Percentiles rank a stretch among this genome's conserved stretches.
These are phyloP conservation scores for Eclectus roratus DNA, from an alignment of 2,113 vertebrate species.

Conservation along the genomic window DNA sequence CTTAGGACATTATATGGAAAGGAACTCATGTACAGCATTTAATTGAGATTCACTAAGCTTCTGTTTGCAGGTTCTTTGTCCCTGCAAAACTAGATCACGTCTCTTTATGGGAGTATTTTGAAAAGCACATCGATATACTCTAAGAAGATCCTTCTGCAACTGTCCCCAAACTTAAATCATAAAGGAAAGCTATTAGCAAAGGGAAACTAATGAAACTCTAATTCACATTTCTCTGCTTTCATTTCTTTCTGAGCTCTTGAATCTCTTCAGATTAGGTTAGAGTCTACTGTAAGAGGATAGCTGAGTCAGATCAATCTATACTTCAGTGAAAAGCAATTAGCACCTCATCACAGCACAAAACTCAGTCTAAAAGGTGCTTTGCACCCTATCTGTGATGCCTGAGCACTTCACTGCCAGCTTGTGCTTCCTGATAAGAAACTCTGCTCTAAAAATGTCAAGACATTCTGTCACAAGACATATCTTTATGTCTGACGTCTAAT, in stretches of 20 bases:
- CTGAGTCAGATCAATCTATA: not conserved
- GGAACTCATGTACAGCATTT: not conserved
- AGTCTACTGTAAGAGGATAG: not conserved
- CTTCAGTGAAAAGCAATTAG: not conserved
- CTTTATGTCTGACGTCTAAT: not conserved
- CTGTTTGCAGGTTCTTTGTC: not conserved
- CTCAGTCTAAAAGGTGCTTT: not conserved
- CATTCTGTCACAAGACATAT: not conserved
- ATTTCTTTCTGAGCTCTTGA: not conserved
- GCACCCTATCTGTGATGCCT: not conserved
- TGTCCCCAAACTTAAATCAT: not conserved
- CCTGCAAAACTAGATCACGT: not conserved
- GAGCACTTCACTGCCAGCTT: not conserved
- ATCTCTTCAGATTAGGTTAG: not conserved
- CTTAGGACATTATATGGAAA: not conserved
- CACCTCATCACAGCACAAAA: not conserved
- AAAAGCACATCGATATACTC: not conserved
- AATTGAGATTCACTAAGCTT: not conserved
- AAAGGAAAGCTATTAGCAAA: not conserved
- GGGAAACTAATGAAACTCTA: not conserved
- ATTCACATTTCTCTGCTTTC: not conserved
- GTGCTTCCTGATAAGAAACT: not conserved
- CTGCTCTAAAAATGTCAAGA: not conserved
- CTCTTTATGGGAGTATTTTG: fast-evolving
- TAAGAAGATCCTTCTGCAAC: not conserved